These are phyloP conservation scores for Pollenia angustigena DNA, from an alignment of 2,888 invertebrate species.

Conservation along the genomic window DNA sequence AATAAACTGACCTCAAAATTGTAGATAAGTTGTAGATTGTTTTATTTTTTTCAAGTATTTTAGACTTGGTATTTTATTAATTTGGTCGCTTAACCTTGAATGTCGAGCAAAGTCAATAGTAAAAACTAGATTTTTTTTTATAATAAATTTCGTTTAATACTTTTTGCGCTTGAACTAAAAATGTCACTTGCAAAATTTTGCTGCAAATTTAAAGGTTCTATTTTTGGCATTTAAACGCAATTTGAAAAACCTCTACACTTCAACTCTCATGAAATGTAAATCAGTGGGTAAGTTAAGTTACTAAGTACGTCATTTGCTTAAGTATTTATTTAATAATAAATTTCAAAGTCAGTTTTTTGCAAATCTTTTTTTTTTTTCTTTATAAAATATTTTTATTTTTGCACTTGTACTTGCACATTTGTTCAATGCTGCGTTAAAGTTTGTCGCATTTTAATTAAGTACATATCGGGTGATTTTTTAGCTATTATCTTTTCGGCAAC, in stretches of 20 bases:
- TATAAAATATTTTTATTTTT: slow-evolving; percentile 18
- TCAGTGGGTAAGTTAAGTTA: neutral
- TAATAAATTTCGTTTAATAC: neutral
- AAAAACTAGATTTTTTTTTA: slow-evolving; percentile 19
- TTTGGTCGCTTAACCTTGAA: slow-evolving; percentile 59
- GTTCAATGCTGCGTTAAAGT: slow-evolving; percentile 78
- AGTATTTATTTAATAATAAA: slow-evolving; percentile 6
- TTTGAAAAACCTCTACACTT: neutral
- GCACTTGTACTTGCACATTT: slow-evolving; percentile 79
- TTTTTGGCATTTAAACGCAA: slow-evolving; percentile 47
- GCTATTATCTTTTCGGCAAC: too few species aligned
- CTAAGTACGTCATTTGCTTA: slow-evolving; percentile 38
- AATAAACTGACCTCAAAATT: slow-evolving; percentile 32
- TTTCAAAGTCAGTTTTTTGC: slow-evolving; percentile 68
- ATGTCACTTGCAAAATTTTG: slow-evolving; percentile 31
- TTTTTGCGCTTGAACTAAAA: slow-evolving; percentile 19
- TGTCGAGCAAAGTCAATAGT: slow-evolving; percentile 66
- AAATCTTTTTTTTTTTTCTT: slow-evolving; percentile 19
- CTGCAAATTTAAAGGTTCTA: slow-evolving; percentile 40
- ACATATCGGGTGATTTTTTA: too few species aligned
- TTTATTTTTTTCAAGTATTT: slow-evolving; percentile 1
- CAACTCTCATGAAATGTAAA: neutral
- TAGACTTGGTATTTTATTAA: slow-evolving; percentile 4
- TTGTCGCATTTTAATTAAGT: slow-evolving; percentile 57
- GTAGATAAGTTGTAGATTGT: neutral